phyloP scores from a whole-genome alignment of 2,797 vertebrate genomes.

The Dendrocincla fuliginosa region DNA sequence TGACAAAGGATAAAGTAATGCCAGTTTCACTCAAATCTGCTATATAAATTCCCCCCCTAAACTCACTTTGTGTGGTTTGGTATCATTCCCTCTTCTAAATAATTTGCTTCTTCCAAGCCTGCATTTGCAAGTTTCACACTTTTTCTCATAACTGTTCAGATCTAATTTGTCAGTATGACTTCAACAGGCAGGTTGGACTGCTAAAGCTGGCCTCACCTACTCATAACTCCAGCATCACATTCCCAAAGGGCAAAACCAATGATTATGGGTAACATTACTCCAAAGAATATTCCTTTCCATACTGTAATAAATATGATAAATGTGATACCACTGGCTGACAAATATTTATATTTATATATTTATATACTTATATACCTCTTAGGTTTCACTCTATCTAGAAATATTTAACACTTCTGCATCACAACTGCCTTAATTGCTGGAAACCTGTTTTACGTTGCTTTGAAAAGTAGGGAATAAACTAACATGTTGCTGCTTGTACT shows the following conservation, averaged over 20 bases:
- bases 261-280: background rate
- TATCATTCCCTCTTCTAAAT: background rate
- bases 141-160: background rate
- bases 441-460: background rate
- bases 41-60: background rate
- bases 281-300: background rate
- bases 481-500: background rate
- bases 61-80: background rate
- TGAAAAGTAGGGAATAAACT: background rate
- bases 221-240: background rate
- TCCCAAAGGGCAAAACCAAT: background rate
- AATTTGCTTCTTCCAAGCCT: background rate
- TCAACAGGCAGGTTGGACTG: background rate
- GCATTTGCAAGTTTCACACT: background rate
- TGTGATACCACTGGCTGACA: background rate
- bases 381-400: background rate
- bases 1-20: background rate
- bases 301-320: background rate
- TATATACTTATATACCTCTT: background rate
- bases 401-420: background rate
- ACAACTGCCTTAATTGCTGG: background rate
- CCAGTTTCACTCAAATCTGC: background rate
- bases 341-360: background rate
- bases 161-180: background rate
- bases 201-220: background rate